Percentiles rank a stretch among this genome's conserved stretches.
phyloP scores from a whole-genome alignment of 2,888 invertebrate species.

The Pammene aurita region DNA sequence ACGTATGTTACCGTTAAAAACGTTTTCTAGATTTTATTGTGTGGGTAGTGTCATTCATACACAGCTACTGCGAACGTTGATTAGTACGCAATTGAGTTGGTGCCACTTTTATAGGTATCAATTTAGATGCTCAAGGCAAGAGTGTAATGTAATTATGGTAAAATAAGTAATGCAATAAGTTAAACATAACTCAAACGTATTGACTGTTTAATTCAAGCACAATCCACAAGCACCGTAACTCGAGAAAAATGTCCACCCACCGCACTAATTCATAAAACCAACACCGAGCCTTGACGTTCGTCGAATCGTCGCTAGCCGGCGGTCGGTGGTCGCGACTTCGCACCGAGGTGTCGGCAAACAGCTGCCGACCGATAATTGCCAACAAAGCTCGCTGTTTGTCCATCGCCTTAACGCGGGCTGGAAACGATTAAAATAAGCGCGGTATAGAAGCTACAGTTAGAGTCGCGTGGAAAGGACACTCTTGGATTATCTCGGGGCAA shows the following conservation, averaged over 20 bases:
- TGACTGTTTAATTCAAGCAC: constrained; percentile 29
- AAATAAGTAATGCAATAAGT: background rate
- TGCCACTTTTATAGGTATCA: too few relatives aligned
- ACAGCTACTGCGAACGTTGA: too few relatives aligned
- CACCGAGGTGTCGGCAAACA: constrained; percentile 78
- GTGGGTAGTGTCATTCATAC: too few relatives aligned
- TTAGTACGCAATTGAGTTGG: too few relatives aligned
- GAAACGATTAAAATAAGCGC: constrained; percentile 28
- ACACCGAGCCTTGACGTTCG: constrained; percentile 66
- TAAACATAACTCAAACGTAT: constrained; percentile 9
- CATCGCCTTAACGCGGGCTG: constrained; percentile 63
- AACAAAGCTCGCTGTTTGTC: constrained; percentile 75
- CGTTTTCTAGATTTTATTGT: too few relatives aligned
- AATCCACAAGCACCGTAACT: constrained; percentile 51
- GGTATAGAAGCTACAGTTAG: constrained; percentile 11
- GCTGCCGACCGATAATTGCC: constrained; percentile 77
- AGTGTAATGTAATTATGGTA: too few relatives aligned
- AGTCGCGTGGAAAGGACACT: background rate
- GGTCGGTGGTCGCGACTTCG: constrained; percentile 81
- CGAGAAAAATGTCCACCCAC: constrained; percentile 62
- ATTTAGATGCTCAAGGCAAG: too few relatives aligned
- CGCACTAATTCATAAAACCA: constrained; percentile 58
- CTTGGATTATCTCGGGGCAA: too few relatives aligned
- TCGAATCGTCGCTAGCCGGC: constrained; percentile 71
- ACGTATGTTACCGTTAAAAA: too few relatives aligned